Conservation (phyloP, 2,113 vertebrate species). For the Anas platyrhynchos region DNA sequence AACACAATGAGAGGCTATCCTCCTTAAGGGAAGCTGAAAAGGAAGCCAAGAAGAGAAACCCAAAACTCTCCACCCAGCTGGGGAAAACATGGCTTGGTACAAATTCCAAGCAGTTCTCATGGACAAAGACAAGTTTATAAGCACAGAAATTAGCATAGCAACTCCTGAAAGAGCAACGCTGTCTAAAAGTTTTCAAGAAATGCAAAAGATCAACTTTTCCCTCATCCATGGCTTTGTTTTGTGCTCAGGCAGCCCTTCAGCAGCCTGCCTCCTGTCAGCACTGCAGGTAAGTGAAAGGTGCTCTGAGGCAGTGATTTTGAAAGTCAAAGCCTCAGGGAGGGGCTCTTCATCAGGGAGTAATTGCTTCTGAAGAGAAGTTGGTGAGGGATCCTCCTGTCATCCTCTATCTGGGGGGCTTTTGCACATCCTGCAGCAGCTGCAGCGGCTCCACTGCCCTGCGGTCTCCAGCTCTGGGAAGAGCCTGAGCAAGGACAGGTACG, state of each 20-base stretch:
- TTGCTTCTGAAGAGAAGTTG: background rate
- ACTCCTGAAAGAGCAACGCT: constrained; percentile 16
- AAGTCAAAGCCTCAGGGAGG: background rate
- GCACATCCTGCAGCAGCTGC: background rate
- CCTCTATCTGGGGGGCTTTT: background rate
- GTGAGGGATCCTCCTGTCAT: background rate
- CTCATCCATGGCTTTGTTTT: background rate
- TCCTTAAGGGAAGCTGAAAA: background rate
- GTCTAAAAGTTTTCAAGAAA: constrained; percentile 8
- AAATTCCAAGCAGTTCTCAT: constrained; percentile 41
- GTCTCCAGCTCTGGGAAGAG: background rate
- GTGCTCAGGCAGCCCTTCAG: background rate
- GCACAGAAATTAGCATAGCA: constrained; percentile 42
- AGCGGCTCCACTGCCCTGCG: background rate
- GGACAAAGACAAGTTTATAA: constrained; percentile 57
- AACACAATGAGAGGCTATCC: background rate
- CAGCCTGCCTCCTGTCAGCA: background rate
- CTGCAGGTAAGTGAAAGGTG: background rate
- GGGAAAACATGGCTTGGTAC: background rate
- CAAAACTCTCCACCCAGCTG: background rate
- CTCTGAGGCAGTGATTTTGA: background rate
- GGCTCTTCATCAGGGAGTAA: background rate
- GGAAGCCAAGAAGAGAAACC: constrained; percentile 2
- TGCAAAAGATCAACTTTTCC: background rate
- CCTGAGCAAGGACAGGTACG: background rate